Percentiles rank a stretch among this genome's conserved stretches.
phyloP scores from a whole-genome alignment of 2,797 vertebrate genomes.

The Thripadectes ignobilis region DNA sequence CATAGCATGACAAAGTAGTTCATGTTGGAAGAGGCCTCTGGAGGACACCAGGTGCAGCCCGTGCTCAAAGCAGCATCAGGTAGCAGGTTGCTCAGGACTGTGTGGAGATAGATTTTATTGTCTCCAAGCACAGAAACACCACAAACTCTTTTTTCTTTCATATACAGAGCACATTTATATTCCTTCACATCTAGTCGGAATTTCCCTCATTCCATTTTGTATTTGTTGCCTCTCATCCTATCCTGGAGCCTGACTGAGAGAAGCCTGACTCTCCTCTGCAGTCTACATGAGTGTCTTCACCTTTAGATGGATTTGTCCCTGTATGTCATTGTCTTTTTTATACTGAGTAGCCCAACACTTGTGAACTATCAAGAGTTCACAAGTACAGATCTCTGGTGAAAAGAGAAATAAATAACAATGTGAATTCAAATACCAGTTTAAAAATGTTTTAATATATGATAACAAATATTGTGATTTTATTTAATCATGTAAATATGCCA shows the following conservation, averaged over 20 bases:
- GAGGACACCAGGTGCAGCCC: background rate
- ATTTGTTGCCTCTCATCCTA: background rate
- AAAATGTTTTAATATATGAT: background rate
- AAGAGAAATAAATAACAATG: background rate
- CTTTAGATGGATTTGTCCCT: background rate
- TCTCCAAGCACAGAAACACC: background rate
- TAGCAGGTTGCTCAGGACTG: accelerated
- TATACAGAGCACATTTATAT: background rate
- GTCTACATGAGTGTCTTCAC: background rate
- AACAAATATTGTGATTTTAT: background rate
- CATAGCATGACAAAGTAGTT: background rate
- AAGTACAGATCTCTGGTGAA: background rate
- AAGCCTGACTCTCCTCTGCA: background rate
- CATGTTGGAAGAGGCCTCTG: background rate
- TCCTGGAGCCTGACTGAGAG: background rate
- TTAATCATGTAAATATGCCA: background rate
- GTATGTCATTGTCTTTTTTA: background rate
- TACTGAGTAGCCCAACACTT: background rate
- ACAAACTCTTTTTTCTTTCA: background rate
- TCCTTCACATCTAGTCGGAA: background rate
- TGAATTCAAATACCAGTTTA: background rate
- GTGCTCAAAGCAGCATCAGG: background rate
- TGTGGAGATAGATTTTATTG: background rate
- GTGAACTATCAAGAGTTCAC: background rate
- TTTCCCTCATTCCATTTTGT: background rate